Evolutionary conservation across 2,888 invertebrate genomes (phyloP).

Genomic region (Halocaridina rubra): DNA sequence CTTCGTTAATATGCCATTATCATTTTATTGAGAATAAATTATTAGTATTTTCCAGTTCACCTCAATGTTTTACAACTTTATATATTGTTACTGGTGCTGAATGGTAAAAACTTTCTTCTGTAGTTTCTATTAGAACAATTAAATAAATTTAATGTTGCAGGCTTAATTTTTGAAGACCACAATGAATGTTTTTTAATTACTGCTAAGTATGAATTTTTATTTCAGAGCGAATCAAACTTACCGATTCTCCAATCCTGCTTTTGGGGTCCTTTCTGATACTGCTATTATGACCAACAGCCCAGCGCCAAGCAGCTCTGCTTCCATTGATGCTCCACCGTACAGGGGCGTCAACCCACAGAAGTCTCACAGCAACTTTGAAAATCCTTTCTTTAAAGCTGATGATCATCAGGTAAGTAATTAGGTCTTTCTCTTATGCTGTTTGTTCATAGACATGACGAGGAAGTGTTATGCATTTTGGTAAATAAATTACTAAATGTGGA

Average conservation of each 20-base stretch:
- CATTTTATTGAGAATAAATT: too few relatives aligned
- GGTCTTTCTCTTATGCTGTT: neutral
- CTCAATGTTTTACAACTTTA: too few relatives aligned
- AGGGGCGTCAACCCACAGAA: neutral
- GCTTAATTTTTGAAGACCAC: neutral
- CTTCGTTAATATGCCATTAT: too few relatives aligned
- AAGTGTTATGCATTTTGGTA: too few relatives aligned
- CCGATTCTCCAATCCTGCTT: constrained; percentile 20
- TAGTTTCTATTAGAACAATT: neutral
- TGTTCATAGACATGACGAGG: neutral
- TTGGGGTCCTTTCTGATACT: neutral
- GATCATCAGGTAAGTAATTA: neutral
- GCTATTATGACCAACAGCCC: neutral
- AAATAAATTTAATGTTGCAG: neutral
- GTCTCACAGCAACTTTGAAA: neutral
- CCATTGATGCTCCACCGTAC: neutral
- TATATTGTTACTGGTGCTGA: too few relatives aligned
- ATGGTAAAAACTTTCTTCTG: neutral
- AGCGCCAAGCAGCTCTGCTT: neutral
- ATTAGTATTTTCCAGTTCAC: too few relatives aligned
- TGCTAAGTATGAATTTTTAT: neutral
- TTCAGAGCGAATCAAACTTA: neutral
- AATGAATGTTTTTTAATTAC: neutral
- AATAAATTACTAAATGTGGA: too few relatives aligned
- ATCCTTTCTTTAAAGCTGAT: neutral